These are phyloP conservation scores for Spilosoma lubricipeda DNA, from an alignment of 2,888 invertebrate genomes.

Conservation along the genomic window DNA sequence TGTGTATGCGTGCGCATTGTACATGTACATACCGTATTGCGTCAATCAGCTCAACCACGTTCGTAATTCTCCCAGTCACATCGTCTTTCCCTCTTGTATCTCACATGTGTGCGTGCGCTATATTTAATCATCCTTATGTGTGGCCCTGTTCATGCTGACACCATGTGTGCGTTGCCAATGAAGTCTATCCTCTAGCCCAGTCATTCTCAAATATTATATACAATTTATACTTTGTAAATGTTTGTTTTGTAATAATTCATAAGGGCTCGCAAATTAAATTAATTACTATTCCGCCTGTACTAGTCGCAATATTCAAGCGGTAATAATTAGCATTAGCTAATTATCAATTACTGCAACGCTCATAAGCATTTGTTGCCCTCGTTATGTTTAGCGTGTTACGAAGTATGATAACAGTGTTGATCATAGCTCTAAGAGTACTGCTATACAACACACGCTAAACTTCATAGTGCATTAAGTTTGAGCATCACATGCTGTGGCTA, in stretches of 20 bases:
- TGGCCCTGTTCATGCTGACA: conserved; percentile 72
- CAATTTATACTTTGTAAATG: background rate
- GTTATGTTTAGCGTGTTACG: conserved; percentile 47
- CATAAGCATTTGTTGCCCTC: conserved; percentile 61
- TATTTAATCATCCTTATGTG: conserved; percentile 80
- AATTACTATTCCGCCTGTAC: conserved; percentile 43
- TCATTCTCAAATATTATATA: conserved; percentile 70
- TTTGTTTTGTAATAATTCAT: conserved; percentile 28
- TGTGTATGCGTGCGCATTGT: conserved; percentile 59
- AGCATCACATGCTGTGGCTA: conserved; percentile 73
- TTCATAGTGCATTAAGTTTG: conserved; percentile 64
- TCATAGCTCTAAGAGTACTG: conserved; percentile 34
- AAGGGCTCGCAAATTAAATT: conserved; percentile 33
- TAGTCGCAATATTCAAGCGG: conserved; percentile 57
- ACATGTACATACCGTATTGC: conserved; percentile 70
- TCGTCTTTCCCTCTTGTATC: conserved; percentile 67
- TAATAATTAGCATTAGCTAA: conserved; percentile 60
- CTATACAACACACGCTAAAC: conserved; percentile 42
- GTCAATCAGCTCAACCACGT: conserved; percentile 78
- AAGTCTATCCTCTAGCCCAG: conserved; percentile 76
- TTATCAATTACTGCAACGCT: conserved; percentile 56
- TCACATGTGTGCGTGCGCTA: conserved; percentile 75
- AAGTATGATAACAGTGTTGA: conserved; percentile 48
- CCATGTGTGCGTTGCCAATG: conserved; percentile 82
- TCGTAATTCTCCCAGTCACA: conserved; percentile 75